Base-by-base conservation (phyloP, 2,888 invertebrate genomes). In the Leptarthrus brevirostris region DNA sequence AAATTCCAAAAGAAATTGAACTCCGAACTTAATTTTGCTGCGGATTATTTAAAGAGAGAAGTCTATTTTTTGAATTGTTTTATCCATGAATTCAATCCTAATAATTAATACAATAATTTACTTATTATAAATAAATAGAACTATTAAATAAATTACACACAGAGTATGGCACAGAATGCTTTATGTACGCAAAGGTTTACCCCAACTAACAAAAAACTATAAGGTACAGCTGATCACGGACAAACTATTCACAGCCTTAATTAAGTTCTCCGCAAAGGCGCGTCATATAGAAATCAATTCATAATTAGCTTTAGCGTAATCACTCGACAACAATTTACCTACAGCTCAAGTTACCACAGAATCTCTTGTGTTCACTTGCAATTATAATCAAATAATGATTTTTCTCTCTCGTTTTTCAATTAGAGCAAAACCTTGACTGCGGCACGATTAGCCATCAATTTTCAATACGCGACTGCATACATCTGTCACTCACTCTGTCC, bases 381-480 rank as follows among this genome's bases (percentile, higher is more conserved):
- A 56, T 56, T 56, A 56, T 30, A 56, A 56, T 56, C 56, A 56
- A 56, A 56, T 56, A 56, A 56, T 30, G 4, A 30, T 56, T 56
- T 52, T 56, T 56, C 16, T 56, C 30, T 30, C 26, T 56, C 56
- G 56, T 26, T 56, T 56, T 52, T 69, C 69, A 69, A 69, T 69
- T 69, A 69, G 69, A 52, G 30, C 52, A 16, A 18, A 69, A 36
- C 69, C 69, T 69, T 69, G 69, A 52, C 30, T 34, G 24, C 52
- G 52, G 49, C 69, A 52, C 49, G 69, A 69, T 52, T 69, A 69
- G 18, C 52, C 69, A 69, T 69, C 52, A 20, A 52, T 69, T 49
- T 69, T 69, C 69, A 69, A 69, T 52, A 52, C 26, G 61, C n/a
- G n/a, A 61, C 40, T 40, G 36, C 61, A 61, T 61, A 52, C 52